A percentile compares a stretch with the other conserved stretches of the same genome.
These are phyloP conservation scores for Phaonia tiefii DNA, from an alignment of 2,888 invertebrate genomes.

Conservation along the genomic window DNA sequence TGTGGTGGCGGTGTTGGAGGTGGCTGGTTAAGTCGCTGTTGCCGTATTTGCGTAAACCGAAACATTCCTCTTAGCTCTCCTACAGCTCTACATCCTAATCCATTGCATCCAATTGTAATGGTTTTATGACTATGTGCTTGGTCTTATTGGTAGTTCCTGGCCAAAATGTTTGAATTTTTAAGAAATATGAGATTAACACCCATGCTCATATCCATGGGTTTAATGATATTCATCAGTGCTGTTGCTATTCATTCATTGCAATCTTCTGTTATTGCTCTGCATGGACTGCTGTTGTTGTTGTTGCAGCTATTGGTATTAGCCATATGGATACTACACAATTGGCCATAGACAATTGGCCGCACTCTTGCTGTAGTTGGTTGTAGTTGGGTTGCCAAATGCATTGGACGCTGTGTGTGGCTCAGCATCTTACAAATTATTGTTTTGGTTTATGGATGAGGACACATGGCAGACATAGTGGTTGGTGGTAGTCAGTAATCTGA, in stretches of 20 bases:
- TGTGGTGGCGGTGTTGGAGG: constrained; percentile 12
- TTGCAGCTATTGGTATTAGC: constrained; percentile 12
- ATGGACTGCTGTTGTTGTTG: constrained; percentile 7
- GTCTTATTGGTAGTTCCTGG: no score
- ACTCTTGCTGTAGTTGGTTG: neutral
- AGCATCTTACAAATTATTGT: constrained; percentile 62
- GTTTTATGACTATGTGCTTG: constrained; percentile 39
- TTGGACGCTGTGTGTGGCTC: constrained; percentile 59
- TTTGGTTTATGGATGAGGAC: constrained; percentile 55
- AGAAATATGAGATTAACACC: constrained; percentile 40
- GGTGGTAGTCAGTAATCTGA: neutral
- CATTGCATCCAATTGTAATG: constrained; percentile 33
- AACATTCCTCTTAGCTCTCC: neutral
- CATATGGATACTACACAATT: neutral
- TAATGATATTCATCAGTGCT: constrained; percentile 61
- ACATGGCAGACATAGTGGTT: neutral
- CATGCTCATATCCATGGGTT: constrained; percentile 53
- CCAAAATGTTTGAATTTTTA: neutral
- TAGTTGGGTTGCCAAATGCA: neutral
- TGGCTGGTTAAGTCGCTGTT: constrained; percentile 15
- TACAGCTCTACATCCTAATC: no score
- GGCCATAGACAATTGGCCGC: neutral
- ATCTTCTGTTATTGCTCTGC: constrained; percentile 41
- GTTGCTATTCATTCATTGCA: constrained; percentile 45
- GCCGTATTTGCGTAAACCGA: neutral